Evolutionary conservation across 2,113 vertebrate species (phyloP), one percentile per base, ranked within the genome.

Genomic region (Embiotoca jacksoni): DNA sequence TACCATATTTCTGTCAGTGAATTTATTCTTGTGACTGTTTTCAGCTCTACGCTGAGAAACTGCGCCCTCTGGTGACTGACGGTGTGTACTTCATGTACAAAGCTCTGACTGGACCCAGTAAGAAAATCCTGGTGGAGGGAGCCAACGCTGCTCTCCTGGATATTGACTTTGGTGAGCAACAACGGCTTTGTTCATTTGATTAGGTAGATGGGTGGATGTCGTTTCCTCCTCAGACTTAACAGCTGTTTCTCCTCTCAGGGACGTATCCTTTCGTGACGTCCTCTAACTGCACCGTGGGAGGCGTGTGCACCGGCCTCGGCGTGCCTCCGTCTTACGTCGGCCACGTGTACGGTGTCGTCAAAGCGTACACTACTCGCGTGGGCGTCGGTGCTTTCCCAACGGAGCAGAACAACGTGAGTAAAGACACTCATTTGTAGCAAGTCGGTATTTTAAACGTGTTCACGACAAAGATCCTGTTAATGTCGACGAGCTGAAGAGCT

Each of bases 231-330:
- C 14, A 23, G 10, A 23, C 2, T 6, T 88, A 53, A 82, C 61
- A 3, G 4, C 8, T 32, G 15, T 62, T 23, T 68, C 5, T 54
- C 52, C 52, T 7, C 30, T 55, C 64, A 93, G 96, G 95, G 16
- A 96, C 95, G 0, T 96, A 96, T 72, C 96, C 95, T 1, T 96
- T 95, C 1, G 95, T 96, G 79, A 96, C 95, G 0, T 96, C 94
- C 1, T 95, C 95, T 9, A 95, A 95, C 91, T 95, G 95, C 90
- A 91, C 95, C 0, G 95, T 96, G 7, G 94, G 95, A n/a, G 95
- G 95, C 0, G 94, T 96, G n/a, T 96, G 95, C 85, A 96, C 95
- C 0, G 95, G 95, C 0, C 95, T 96, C 0, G 95, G 95, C 4
- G 92, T 96, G 31, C 95, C 94, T 1, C 95, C 94, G 0, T 95